These are phyloP conservation scores for Choloepus hoffmanni DNA, from an alignment of 2,113 vertebrate genomes.

Conservation along the genomic window DNA sequence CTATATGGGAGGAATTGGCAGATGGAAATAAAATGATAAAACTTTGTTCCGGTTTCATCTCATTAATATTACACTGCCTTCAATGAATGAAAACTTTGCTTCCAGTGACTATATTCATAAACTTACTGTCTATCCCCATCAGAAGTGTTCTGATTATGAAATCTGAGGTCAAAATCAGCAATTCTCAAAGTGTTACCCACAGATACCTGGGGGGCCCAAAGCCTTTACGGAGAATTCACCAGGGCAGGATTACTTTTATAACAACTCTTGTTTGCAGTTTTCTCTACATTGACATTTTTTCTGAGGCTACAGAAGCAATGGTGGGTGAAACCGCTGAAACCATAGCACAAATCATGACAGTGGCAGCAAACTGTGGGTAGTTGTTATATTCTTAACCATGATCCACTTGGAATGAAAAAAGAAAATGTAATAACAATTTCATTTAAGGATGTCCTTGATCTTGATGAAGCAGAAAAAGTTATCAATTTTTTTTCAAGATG, in stretches of 20 bases:
- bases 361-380: neutral
- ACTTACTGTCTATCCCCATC: neutral
- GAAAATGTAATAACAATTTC: neutral
- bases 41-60: neutral
- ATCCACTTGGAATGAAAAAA: neutral
- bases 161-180: neutral
- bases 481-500: neutral
- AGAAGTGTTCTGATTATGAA: neutral
- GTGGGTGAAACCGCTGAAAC: neutral
- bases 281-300: neutral
- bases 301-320: neutral
- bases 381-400: neutral
- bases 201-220: neutral
- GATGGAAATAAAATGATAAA: neutral
- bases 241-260: neutral
- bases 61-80: neutral
- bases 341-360: too few relatives aligned
- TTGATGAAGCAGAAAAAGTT: neutral
- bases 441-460: neutral
- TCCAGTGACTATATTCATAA: neutral
- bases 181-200: neutral
- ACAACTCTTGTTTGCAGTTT: neutral
- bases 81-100: neutral
- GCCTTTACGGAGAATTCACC: neutral
- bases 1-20: neutral